Conservation (phyloP, 2,888 invertebrate genomes). For the Diplazon laetatorius region DNA sequence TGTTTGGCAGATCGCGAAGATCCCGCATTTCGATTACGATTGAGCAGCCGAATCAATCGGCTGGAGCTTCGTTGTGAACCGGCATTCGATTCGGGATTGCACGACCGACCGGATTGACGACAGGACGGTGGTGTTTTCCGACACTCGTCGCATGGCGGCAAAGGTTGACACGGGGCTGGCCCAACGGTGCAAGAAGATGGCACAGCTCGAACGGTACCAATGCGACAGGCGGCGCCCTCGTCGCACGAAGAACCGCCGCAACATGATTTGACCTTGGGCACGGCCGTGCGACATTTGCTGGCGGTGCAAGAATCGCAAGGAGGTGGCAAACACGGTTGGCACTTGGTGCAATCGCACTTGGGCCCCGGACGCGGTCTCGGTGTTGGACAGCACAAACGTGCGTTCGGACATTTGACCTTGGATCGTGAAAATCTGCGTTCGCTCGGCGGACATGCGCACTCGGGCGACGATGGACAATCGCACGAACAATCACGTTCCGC, state of each 20-base stretch:
- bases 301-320: constrained; percentile 69
- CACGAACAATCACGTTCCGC: constrained; percentile 71
- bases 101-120: not conserved
- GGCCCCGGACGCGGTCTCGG: constrained; percentile 67
- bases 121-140: constrained; percentile 40
- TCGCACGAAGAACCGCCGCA: constrained; percentile 50
- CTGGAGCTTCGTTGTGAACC: constrained; percentile 10
- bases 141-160: constrained; percentile 41
- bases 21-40: constrained; percentile 44
- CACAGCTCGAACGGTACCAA: constrained; percentile 31
- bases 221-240: constrained; percentile 59
- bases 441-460: constrained; percentile 74
- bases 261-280: constrained; percentile 55
- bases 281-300: constrained; percentile 62
- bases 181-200: too few relatives aligned
- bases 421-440: constrained; percentile 71
- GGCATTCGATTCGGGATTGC: not conserved
- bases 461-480: constrained; percentile 71
- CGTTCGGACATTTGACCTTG: constrained; percentile 69
- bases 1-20: constrained; percentile 17
- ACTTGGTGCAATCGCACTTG: constrained; percentile 68
- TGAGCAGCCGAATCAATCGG: constrained; percentile 22
- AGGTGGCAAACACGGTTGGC: constrained; percentile 67
- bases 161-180: constrained; percentile 38
- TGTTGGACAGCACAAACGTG: constrained; percentile 68